Conservation (phyloP, 2,113 vertebrate species). For the Tychaedon coryphoeus region DNA sequence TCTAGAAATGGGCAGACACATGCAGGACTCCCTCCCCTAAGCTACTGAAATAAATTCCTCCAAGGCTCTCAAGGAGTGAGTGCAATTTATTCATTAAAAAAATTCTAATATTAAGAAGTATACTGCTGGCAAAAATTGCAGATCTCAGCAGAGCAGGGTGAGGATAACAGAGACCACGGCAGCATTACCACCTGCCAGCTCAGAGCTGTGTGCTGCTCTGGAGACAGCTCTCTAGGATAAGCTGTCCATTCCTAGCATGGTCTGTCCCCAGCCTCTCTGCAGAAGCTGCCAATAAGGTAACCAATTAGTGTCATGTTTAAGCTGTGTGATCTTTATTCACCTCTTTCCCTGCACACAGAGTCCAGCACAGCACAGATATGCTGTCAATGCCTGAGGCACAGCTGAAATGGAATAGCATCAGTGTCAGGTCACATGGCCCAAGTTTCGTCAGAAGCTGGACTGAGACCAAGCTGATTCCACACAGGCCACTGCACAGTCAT, state of each 20-base stretch:
- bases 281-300: neutral
- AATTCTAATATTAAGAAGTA: neutral
- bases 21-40: neutral
- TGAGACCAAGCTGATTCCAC: neutral
- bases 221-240: neutral
- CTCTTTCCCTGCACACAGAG: neutral
- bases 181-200: neutral
- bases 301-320: neutral
- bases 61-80: neutral
- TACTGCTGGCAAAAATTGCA: neutral
- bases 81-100: neutral
- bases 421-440: neutral
- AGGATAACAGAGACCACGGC: neutral
- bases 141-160: neutral
- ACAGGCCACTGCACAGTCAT: neutral
- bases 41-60: neutral
- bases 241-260: neutral
- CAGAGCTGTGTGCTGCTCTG: neutral
- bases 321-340: slow-evolving; percentile 17
- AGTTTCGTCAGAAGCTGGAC: neutral
- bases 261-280: neutral
- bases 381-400: neutral
- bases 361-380: neutral
- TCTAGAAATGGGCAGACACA: neutral
- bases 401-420: slow-evolving; percentile 1